Conservation (phyloP, 2,888 invertebrate genomes). For the Nysson spinosus region DNA sequence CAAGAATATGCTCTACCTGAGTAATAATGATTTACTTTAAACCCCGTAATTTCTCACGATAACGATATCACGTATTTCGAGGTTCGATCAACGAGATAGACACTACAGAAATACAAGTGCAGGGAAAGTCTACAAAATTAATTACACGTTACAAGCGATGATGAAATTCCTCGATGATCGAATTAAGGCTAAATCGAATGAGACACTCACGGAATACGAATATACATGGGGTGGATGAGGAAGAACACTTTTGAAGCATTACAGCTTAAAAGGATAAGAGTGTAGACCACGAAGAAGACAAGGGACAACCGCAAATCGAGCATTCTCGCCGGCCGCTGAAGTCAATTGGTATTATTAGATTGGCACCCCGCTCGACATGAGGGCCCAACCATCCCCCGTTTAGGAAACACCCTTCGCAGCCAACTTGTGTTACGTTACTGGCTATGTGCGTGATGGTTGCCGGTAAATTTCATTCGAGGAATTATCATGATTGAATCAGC, state of each 20-base stretch:
- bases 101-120: too few species aligned
- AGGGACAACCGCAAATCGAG: slow-evolving; percentile 70
- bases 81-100: too few species aligned
- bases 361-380: slow-evolving; percentile 70
- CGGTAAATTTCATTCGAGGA: slow-evolving; percentile 77
- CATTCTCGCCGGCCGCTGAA: slow-evolving; percentile 68
- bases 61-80: too few species aligned
- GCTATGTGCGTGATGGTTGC: slow-evolving; percentile 72
- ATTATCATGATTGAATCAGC: slow-evolving; percentile 78
- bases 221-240: slow-evolving; percentile 28
- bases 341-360: slow-evolving; percentile 78
- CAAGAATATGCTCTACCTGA: too few species aligned
- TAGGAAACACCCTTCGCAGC: slow-evolving; percentile 48
- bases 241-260: slow-evolving; percentile 40
- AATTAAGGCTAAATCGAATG: slow-evolving; percentile 37
- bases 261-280: slow-evolving; percentile 53
- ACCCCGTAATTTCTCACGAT: too few species aligned
- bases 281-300: slow-evolving; percentile 58
- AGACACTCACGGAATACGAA: slow-evolving; percentile 19
- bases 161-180: slow-evolving; percentile 35
- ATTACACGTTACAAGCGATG: too few species aligned
- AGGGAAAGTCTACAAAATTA: too few species aligned
- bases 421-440: slow-evolving; percentile 53
- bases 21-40: too few species aligned
- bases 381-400: slow-evolving; percentile 58